These are phyloP conservation scores for Tragelaphus imberbis DNA, from an alignment of 2,113 vertebrate species.

Conservation along the genomic window DNA sequence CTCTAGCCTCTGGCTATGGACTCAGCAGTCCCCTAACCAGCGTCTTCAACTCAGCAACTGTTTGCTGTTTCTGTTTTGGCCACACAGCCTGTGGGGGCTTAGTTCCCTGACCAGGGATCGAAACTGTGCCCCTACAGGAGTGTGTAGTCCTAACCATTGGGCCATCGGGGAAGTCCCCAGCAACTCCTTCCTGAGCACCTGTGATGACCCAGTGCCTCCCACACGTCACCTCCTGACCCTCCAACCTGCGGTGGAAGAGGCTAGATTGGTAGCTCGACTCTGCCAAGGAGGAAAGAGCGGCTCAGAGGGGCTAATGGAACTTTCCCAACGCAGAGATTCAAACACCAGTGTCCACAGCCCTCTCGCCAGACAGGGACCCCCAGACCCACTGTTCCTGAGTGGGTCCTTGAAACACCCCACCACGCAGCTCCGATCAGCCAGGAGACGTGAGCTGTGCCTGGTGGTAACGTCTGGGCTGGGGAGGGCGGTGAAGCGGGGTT, in stretches of 20 bases:
- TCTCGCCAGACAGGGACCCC: not conserved
- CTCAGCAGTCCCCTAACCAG: not conserved
- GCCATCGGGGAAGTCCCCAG: not conserved
- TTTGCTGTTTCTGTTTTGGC: not conserved
- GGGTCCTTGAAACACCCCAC: not conserved
- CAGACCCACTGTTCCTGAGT: not conserved
- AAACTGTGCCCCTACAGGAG: not conserved
- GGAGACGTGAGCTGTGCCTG: rapidly evolving
- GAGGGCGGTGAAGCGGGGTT: not conserved
- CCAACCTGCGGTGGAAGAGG: rapidly evolving
- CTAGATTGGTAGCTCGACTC: not conserved
- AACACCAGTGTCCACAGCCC: not conserved
- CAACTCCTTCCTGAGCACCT: not conserved
- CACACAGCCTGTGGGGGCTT: not conserved
- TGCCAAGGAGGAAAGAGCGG: not conserved
- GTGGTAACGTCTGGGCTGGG: not conserved
- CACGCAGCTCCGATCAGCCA: not conserved
- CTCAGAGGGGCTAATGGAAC: no score
- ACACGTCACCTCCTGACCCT: rapidly evolving
- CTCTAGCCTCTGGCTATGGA: not conserved
- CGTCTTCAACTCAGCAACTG: not conserved
- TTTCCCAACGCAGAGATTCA: not conserved
- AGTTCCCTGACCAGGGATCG: not conserved
- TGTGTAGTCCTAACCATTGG: not conserved
- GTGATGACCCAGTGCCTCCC: rapidly evolving